Percentiles rank a stretch among this genome's conserved stretches.
phyloP scores from a whole-genome alignment of 2,113 vertebrate species.

The Anthoscopus minutus region DNA sequence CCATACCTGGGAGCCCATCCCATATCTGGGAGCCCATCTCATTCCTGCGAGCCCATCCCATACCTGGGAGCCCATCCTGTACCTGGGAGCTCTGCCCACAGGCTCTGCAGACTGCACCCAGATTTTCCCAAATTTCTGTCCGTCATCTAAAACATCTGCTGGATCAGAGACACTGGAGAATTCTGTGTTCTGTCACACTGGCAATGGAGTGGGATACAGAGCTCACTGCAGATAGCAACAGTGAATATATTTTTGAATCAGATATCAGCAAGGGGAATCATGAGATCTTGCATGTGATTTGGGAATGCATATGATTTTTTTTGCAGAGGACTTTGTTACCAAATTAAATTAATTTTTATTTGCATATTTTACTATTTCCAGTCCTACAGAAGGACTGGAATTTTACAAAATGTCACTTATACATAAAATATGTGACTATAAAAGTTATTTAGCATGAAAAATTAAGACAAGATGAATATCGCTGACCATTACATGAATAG shows the following conservation, averaged over 20 bases:
- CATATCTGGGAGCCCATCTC: neutral
- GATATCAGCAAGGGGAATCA: neutral
- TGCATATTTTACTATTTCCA: neutral
- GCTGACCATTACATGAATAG: neutral
- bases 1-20: neutral
- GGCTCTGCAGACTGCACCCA: neutral
- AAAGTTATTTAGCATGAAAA: neutral
- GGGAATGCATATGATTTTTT: neutral
- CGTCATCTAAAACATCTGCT: neutral
- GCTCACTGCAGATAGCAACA: neutral
- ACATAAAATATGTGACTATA: neutral
- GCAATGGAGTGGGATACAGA: neutral
- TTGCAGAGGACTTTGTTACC: neutral
- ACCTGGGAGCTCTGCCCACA: neutral
- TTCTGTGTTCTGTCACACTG: neutral
- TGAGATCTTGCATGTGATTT: neutral
- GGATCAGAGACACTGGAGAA: neutral
- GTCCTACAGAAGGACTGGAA: neutral
- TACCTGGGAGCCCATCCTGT: neutral
- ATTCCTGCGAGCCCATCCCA: neutral
- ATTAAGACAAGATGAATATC: neutral
- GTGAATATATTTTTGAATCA: constrained; percentile 6
- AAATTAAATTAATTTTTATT: neutral
- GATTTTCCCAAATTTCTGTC: neutral
- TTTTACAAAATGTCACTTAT: too few species aligned